Percentiles rank a stretch among this genome's conserved stretches.
Evolutionary conservation across 1,140 invertebrate genomes (phyloP).

Genomic region (Scaptomyza pallida): DNA sequence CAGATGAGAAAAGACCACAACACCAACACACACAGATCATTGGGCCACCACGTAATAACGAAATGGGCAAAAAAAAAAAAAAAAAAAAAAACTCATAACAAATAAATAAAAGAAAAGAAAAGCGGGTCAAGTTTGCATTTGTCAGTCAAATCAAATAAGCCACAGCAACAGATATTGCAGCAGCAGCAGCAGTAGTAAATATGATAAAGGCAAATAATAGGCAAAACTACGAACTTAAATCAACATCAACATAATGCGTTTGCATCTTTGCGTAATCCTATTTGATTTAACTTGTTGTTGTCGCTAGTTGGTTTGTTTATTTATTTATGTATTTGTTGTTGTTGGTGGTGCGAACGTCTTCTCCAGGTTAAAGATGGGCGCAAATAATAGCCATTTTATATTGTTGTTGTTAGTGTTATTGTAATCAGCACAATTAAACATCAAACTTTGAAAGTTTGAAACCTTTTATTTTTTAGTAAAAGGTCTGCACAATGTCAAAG

Average conservation of each 20-base stretch:
- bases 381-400: constrained; percentile 26
- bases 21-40: not conserved
- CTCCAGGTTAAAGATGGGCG: not conserved
- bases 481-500: constrained; percentile 13
- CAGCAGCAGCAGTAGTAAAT: constrained; percentile 50
- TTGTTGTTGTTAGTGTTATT: constrained; percentile 42
- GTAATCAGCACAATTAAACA: constrained; percentile 66
- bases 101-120: constrained; percentile 16
- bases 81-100: no score
- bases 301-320: not conserved
- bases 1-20: not conserved
- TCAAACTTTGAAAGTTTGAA: constrained; percentile 43
- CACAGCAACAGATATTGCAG: constrained; percentile 44
- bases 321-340: constrained; percentile 19
- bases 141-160: constrained; percentile 32
- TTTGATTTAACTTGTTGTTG: constrained; percentile 41
- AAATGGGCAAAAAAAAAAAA: constrained; percentile 5
- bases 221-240: constrained; percentile 54
- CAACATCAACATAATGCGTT: constrained; percentile 77
- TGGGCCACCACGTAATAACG: not conserved
- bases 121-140: constrained; percentile 74
- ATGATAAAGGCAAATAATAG: constrained; percentile 54
- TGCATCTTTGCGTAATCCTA: constrained; percentile 75
- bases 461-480: constrained; percentile 7
- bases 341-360: constrained; percentile 3